Conservation (phyloP, 2,797 vertebrate genomes). For the Manis pentadactyla region DNA sequence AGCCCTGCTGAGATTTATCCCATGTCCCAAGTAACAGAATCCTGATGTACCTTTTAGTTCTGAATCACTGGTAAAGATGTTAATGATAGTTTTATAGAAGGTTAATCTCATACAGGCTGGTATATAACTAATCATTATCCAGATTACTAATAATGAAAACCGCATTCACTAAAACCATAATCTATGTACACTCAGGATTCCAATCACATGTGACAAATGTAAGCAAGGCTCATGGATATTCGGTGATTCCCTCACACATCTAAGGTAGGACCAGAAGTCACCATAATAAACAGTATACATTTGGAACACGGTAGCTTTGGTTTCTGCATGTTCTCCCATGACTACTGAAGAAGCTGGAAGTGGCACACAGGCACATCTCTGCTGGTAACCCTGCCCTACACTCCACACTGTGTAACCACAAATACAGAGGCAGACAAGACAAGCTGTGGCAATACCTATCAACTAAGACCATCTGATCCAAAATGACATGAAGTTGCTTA, state of each 20-base stretch:
- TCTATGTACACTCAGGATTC: neutral
- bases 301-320: neutral
- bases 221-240: neutral
- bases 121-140: neutral
- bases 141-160: neutral
- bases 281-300: neutral
- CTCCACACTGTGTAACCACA: neutral
- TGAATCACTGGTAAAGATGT: constrained; percentile 24
- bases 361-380: neutral
- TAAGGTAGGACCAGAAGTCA: neutral
- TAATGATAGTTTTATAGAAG: neutral
- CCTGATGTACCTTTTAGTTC: neutral
- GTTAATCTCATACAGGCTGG: neutral
- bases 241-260: neutral
- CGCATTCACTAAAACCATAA: neutral
- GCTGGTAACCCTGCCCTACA: neutral
- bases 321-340: neutral
- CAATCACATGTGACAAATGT: neutral
- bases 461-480: neutral
- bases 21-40: neutral
- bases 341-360: constrained; percentile 1
- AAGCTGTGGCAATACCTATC: neutral
- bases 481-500: neutral
- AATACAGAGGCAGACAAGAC: neutral
- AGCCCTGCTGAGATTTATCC: neutral